Base-by-base conservation (phyloP, 1,140 invertebrate species). In the Chlorops oryzae region DNA sequence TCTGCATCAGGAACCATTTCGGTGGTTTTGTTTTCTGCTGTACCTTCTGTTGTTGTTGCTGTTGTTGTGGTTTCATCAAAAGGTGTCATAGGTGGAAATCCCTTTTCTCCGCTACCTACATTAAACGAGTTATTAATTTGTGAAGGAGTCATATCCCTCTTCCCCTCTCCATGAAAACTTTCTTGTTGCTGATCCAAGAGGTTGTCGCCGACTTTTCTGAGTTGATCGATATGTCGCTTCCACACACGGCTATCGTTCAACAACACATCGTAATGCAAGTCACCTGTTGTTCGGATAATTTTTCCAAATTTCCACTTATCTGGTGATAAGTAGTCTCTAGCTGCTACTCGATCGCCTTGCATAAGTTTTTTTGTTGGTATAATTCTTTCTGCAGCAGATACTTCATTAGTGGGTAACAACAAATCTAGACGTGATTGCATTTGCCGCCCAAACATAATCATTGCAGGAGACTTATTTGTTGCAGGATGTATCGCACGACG, bases 181-280 rank as follows among this genome's bases (percentile, higher is more conserved):
- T n/a, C n/a, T n/a, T n/a, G n/a, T n/a, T n/a, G n/a, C n/a, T n/a
- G n/a, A n/a, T n/a, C n/a, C n/a, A n/a, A n/a, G n/a, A n/a, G n/a
- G n/a, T n/a, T n/a, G n/a, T n/a, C n/a, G n/a, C 46, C 46, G 5
- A 47, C 23, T 37, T 22, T 47, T 20, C 52, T 35, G 1, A 59
- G 9, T 21, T 56, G 56, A 28, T 61, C 52, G 0, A 47, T 24
- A 44, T 58, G 59, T 49, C 56, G 43, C 12, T 53, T 56, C 59
- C 59, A 55, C 0, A 12, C 0, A 2, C 37, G 32, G 44, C 45
- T 38, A 40, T 61, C 52, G 5, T 50, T 21, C 7, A 55, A 55
- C 28, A 28, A 17, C 13, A 60, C 50, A 1, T 12, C 22, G 41
- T 61, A 61, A 13, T 53, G 54, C 17, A 57, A 46, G 20, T 53